Percentiles rank a stretch among this genome's conserved stretches.
Evolutionary conservation across 2,888 invertebrate genomes (phyloP).

Genomic region (Polietes domitor): DNA sequence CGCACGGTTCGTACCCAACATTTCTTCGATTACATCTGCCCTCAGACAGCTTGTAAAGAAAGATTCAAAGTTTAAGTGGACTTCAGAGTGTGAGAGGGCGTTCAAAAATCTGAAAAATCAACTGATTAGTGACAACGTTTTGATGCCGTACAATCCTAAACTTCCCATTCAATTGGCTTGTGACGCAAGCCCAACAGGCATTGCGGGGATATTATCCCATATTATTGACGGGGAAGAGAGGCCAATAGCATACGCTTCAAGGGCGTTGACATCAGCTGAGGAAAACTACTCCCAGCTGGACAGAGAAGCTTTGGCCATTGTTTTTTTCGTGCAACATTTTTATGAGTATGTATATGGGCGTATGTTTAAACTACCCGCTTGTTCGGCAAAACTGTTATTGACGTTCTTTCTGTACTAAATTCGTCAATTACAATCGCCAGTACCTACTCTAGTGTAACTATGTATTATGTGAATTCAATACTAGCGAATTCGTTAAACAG

Average conservation of each 20-base stretch:
- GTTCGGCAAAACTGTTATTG: too few species aligned
- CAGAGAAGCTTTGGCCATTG: too few species aligned
- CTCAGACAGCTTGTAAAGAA: conserved; percentile 47
- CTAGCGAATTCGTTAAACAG: too few species aligned
- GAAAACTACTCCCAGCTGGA: not conserved
- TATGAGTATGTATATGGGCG: conserved; percentile 42
- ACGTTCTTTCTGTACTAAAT: too few species aligned
- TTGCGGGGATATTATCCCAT: conserved; percentile 61
- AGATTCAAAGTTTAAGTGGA: conserved; percentile 54
- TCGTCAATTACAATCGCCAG: too few species aligned
- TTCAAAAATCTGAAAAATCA: conserved; percentile 33
- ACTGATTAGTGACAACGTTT: conserved; percentile 14
- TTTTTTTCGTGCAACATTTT: conserved; percentile 50
- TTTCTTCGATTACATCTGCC: conserved; percentile 53
- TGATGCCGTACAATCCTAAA: conserved; percentile 56
- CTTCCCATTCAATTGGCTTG: conserved; percentile 47
- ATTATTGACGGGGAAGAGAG: conserved; percentile 44
- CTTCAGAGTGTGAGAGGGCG: conserved; percentile 46
- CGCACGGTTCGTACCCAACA: conserved; percentile 58
- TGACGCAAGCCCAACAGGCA: conserved; percentile 61
- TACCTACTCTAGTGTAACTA: too few species aligned
- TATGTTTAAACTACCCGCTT: conserved; percentile 45
- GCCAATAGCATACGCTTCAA: conserved; percentile 54
- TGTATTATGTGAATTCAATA: too few species aligned
- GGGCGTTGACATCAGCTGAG: conserved; percentile 52